Percentiles rank a stretch among this genome's conserved stretches.
Conservation (phyloP, 2,888 invertebrate genomes). For the Strigamia maritima region DNA sequence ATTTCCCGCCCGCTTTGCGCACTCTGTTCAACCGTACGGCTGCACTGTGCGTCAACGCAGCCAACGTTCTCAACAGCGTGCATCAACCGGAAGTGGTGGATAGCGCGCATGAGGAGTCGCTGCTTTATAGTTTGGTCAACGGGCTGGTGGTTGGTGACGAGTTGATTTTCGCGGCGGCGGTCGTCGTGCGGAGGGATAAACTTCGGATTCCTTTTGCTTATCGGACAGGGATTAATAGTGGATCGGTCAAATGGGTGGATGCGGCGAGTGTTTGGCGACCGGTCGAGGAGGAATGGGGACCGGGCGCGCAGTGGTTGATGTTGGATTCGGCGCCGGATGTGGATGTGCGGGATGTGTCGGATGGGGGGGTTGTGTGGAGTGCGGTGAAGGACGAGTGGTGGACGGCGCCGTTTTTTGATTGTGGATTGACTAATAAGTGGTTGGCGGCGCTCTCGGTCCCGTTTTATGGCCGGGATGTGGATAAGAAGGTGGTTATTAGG, state of each 20-base stretch:
- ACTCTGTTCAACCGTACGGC: not conserved
- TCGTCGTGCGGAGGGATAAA: not conserved
- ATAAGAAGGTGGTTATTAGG: not conserved
- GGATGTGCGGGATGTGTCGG: not conserved
- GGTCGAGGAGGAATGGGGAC: not conserved
- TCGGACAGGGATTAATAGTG: not conserved
- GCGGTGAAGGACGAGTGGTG: not conserved
- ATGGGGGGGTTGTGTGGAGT: not conserved
- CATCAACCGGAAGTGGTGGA: not conserved
- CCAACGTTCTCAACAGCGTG: slow-evolving; percentile 1
- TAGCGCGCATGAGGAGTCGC: not conserved
- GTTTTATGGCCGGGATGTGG: not conserved
- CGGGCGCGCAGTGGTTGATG: not conserved
- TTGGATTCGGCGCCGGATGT: not conserved
- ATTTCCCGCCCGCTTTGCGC: not conserved
- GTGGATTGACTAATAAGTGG: slow-evolving; percentile 35
- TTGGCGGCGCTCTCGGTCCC: not conserved
- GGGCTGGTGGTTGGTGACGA: not conserved
- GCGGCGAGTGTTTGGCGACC: not conserved
- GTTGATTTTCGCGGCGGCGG: not conserved
- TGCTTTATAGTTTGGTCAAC: not conserved
- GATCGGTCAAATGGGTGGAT: not conserved
- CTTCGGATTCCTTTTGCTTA: not conserved
- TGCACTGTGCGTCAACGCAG: not conserved
- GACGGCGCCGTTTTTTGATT: slow-evolving; percentile 34